Conservation (phyloP, 2,113 vertebrate species). For the Zapus hudsonius region DNA sequence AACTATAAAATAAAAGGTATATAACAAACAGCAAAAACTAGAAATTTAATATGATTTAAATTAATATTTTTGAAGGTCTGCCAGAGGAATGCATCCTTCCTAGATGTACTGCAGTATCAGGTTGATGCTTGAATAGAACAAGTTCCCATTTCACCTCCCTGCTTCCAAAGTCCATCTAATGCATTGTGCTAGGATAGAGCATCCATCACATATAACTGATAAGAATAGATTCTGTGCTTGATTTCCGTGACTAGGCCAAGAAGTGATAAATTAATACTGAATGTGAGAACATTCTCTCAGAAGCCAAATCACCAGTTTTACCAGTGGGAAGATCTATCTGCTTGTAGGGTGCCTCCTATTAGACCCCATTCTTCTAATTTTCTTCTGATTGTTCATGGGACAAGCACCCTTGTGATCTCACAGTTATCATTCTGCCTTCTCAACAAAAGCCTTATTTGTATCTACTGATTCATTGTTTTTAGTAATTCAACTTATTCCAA, state of each 20-base stretch:
- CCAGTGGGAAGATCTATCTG: neutral
- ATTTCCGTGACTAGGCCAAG: neutral
- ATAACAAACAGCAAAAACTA: constrained; percentile 15
- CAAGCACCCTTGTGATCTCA: neutral
- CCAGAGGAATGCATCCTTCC: neutral
- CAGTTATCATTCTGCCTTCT: neutral
- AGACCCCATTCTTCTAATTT: neutral
- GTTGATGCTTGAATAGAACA: neutral
- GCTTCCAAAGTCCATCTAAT: neutral
- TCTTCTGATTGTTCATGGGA: neutral
- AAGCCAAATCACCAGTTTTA: neutral
- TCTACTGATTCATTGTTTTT: neutral
- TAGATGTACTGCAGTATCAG: neutral
- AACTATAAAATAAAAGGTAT: neutral
- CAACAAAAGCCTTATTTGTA: neutral
- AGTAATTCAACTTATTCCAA: neutral
- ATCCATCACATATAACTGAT: neutral
- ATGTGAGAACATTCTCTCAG: neutral
- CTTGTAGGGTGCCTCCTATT: neutral
- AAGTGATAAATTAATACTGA: neutral
- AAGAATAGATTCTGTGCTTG: neutral
- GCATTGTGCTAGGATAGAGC: neutral
- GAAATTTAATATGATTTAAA: neutral
- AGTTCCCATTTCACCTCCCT: neutral
- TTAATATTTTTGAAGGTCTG: neutral